Evolutionary conservation across 2,797 vertebrate genomes (phyloP), one percentile per base, ranked within the genome.

Genomic region (Thunnus albacares): DNA sequence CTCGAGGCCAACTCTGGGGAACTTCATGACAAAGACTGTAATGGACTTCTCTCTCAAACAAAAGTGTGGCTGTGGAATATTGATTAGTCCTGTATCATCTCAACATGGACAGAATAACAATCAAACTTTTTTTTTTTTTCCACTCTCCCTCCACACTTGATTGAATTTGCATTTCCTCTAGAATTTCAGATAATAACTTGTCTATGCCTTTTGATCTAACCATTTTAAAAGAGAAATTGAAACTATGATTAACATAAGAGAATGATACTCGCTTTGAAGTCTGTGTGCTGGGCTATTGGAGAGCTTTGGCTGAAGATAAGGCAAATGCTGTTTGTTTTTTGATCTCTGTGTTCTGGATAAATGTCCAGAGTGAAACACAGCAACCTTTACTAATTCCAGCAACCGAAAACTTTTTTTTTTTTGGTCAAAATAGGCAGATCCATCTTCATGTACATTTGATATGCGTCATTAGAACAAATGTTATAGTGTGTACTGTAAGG

Each of bases 31-130:
- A 89, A 86, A 81, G 63, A 82, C 68, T 69, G 57, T 89, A 89
- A 91, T 92, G 84, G 89, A 92, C 84, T 88, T 88, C 75, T 83
- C 79, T 80, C 77, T 85, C 81, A 87, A 78, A 79, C 79, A 73
- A 77, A 87, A 84, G 71, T 41, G 67, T 73, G 68, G 51, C 74
- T 65, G 58, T 68, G 70, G 85, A 94, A 92, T 93, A 92, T 90
- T 91, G 82, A 93, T 89, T 61, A 65, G 71, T 45, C 28, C 59
- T 51, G 63, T 63, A 80, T 76, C 49, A 55, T 88, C 57, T 80
- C 71, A 89, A 79, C 78, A 79, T 4, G 47, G 2, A 24, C 56
- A 75, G 71, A 86, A 86, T 82, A 83, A 87, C 78, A 83, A 87
- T 81, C 65, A 75, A 74, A 79, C 63, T 24, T 64, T 61, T 70